Conservation (phyloP, 2,113 vertebrate species). For the Catagonus wagneri region DNA sequence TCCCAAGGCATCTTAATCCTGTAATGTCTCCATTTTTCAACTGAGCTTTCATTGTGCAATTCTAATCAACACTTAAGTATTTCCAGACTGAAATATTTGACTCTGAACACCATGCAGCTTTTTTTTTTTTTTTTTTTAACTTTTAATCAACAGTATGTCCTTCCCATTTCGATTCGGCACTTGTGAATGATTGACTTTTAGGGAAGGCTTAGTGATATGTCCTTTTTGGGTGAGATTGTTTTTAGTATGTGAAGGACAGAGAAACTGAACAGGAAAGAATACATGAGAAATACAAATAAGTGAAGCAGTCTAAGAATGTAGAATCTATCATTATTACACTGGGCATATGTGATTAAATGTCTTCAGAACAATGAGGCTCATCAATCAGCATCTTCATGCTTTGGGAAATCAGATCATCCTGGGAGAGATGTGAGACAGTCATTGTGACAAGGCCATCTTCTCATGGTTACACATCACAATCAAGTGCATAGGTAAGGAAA, state of each 20-base stretch:
- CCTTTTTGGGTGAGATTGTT: not conserved
- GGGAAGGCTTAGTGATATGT: not conserved
- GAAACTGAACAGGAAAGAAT: not conserved
- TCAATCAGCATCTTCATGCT: conserved; percentile 9
- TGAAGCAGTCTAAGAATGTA: not conserved
- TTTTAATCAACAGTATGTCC: not conserved
- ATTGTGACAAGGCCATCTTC: not conserved
- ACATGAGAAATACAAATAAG: not conserved
- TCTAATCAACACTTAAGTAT: not conserved
- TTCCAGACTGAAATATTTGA: not conserved
- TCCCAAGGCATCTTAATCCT: not conserved
- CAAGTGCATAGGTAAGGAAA: not conserved
- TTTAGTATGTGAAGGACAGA: conserved; percentile 47
- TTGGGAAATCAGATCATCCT: not conserved
- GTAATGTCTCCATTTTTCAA: not conserved
- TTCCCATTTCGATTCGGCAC: not conserved
- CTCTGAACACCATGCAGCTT: not conserved
- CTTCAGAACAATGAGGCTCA: conserved; percentile 26
- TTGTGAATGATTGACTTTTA: not conserved
- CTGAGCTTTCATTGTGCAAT: not conserved
- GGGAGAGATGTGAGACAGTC: not conserved
- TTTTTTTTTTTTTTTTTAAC: not conserved
- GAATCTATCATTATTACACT: not conserved
- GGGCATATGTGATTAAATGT: conserved; percentile 55
- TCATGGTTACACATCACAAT: not conserved